Percentiles rank a stretch among this genome's conserved stretches.
Evolutionary conservation across 1,140 invertebrate genomes (phyloP).

Genomic region (Zaprionus ornatus): DNA sequence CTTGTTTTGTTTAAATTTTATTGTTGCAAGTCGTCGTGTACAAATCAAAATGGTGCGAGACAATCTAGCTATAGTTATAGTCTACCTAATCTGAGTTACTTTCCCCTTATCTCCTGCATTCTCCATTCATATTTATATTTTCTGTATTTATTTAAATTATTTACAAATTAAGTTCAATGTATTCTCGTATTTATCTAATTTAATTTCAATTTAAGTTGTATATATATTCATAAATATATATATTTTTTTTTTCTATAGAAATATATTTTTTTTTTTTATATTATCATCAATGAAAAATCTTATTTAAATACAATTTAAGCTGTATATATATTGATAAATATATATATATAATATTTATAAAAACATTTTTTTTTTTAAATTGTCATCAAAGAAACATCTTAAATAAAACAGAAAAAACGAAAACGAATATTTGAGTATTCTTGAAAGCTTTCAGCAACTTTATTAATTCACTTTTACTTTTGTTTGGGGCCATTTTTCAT

Average conservation of each 20-base stretch:
- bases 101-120: neutral
- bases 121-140: conserved; percentile 3
- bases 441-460: too few species aligned
- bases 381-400: neutral
- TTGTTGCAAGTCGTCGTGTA: conserved; percentile 62
- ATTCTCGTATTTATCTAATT: conserved; percentile 27
- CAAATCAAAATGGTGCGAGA: conserved; percentile 67
- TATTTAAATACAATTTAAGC: conserved; percentile 43
- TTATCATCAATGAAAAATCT: neutral
- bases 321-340: conserved; percentile 7
- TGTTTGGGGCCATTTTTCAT: too few species aligned
- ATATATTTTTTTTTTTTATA: neutral
- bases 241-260: neutral
- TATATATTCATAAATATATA: neutral
- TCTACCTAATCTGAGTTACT: neutral
- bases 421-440: too few species aligned
- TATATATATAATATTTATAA: neutral
- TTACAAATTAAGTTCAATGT: conserved; percentile 49
- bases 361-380: neutral
- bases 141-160: conserved; percentile 40
- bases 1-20: conserved; percentile 59
- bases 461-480: too few species aligned
- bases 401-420: neutral
- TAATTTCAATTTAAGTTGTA: conserved; percentile 46
- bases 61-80: neutral